phyloP scores from a whole-genome alignment of 1,140 invertebrate species.

The Callitettix versicolor region DNA sequence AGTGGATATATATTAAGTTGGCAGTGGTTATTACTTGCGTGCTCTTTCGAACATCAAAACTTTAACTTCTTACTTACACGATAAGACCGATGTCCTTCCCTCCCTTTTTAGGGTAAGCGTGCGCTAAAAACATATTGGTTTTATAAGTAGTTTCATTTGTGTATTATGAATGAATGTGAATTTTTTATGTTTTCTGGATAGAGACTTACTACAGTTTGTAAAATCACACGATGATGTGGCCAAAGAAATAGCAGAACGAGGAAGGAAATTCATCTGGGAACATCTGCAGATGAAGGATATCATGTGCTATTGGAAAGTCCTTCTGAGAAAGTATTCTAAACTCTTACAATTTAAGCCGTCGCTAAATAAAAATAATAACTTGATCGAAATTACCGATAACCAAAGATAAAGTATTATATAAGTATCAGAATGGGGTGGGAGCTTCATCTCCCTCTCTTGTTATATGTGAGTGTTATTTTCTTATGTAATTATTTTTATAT shows the following conservation, averaged over 20 bases:
- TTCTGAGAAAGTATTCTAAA: slow-evolving; percentile 67
- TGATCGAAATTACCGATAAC: not conserved
- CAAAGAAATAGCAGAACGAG: slow-evolving; percentile 69
- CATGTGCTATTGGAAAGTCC: slow-evolving; percentile 74
- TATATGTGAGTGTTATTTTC: too few relatives aligned
- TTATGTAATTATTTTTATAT: not conserved
- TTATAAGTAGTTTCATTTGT: not conserved
- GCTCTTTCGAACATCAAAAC: not conserved
- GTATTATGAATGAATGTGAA: not conserved
- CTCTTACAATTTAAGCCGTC: slow-evolving; percentile 51
- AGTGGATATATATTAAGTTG: too few relatives aligned
- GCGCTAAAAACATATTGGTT: not conserved
- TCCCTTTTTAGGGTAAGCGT: too few relatives aligned
- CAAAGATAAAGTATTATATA: not conserved
- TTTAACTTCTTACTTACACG: not conserved
- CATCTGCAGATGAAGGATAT: slow-evolving; percentile 76
- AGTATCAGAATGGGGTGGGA: not conserved
- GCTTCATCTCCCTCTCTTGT: not conserved
- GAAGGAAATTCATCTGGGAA: slow-evolving; percentile 71
- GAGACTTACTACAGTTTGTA: slow-evolving; percentile 66
- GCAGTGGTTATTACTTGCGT: not conserved
- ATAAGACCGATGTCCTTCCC: not conserved
- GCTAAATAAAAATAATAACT: not conserved
- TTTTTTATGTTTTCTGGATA: slow-evolving; percentile 27
- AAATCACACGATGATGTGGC: slow-evolving; percentile 62